These are phyloP conservation scores for Phaonia tiefii DNA, from an alignment of 2,888 invertebrate species.

Conservation along the genomic window DNA sequence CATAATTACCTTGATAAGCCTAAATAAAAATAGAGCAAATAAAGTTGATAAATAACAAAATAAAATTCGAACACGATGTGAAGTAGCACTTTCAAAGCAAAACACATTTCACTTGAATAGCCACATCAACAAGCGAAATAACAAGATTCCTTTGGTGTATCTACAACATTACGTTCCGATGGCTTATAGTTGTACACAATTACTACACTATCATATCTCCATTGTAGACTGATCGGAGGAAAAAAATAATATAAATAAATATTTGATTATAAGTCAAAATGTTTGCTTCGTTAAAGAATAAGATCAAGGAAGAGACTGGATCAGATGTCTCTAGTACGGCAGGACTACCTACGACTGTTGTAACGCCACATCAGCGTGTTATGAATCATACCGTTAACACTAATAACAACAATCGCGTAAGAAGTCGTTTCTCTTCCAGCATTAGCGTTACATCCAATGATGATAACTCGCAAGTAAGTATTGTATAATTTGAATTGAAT, in stretches of 20 bases:
- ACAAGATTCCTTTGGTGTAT: too few species aligned
- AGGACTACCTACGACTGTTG: conserved; percentile 51
- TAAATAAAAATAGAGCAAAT: conserved; percentile 38
- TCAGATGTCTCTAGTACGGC: conserved; percentile 84
- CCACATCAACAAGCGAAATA: neutral
- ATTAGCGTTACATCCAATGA: conserved; percentile 78
- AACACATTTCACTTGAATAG: neutral
- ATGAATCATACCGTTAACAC: conserved; percentile 64
- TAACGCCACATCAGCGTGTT: conserved; percentile 63
- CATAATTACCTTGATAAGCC: conserved; percentile 60
- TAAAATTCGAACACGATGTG: conserved; percentile 37
- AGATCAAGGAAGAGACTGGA: conserved; percentile 94
- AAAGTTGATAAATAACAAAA: conserved; percentile 43
- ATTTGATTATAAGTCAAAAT: conserved; percentile 80
- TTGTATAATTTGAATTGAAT: neutral
- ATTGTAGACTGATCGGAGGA: conserved; percentile 18
- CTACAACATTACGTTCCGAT: neutral
- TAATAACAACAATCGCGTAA: conserved; percentile 76
- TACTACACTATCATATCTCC: neutral
- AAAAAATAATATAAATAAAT: conserved; percentile 34
- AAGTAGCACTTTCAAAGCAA: neutral
- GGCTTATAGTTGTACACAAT: conserved; percentile 14
- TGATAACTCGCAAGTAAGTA: conserved; percentile 71
- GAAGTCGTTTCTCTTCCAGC: conserved; percentile 77
- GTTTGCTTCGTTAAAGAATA: conserved; percentile 94